These are phyloP conservation scores for Micrastur ruficollis DNA, from an alignment of 2,797 vertebrate genomes.

Conservation along the genomic window DNA sequence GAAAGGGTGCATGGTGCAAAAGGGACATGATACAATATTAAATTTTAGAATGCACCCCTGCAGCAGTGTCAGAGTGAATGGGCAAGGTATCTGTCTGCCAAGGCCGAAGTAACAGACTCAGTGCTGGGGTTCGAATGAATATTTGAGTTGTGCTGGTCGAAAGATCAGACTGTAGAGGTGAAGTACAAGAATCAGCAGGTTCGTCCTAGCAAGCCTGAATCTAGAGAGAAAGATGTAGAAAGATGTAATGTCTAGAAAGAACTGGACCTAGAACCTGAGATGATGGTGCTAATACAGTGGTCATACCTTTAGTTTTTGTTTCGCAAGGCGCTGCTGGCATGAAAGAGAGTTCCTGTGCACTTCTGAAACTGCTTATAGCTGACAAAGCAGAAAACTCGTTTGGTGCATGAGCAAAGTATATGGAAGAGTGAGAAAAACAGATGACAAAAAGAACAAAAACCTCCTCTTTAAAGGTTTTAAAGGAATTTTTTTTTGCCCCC, in stretches of 20 bases:
- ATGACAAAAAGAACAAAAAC: neutral
- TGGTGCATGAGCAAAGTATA: neutral
- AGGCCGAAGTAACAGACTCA: neutral
- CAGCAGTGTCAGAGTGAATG: neutral
- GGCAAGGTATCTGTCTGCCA: neutral
- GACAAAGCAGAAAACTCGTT: neutral
- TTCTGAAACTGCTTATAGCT: neutral
- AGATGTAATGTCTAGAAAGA: neutral
- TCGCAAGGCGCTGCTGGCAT: neutral
- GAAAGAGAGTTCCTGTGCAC: neutral
- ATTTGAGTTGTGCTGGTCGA: neutral
- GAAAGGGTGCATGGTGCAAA: neutral
- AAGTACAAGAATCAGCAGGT: neutral
- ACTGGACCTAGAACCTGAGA: neutral
- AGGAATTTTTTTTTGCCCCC: neutral
- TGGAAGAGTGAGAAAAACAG: neutral
- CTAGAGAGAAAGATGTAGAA: neutral
- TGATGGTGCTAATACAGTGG: neutral
- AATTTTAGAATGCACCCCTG: neutral
- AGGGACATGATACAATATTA: neutral
- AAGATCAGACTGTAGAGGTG: neutral
- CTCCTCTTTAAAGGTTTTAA: neutral
- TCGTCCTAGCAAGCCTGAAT: neutral
- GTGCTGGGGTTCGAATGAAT: accelerated
- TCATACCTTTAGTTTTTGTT: neutral